These are phyloP conservation scores for Antitype chi DNA, from an alignment of 2,888 invertebrate species.

Conservation along the genomic window DNA sequence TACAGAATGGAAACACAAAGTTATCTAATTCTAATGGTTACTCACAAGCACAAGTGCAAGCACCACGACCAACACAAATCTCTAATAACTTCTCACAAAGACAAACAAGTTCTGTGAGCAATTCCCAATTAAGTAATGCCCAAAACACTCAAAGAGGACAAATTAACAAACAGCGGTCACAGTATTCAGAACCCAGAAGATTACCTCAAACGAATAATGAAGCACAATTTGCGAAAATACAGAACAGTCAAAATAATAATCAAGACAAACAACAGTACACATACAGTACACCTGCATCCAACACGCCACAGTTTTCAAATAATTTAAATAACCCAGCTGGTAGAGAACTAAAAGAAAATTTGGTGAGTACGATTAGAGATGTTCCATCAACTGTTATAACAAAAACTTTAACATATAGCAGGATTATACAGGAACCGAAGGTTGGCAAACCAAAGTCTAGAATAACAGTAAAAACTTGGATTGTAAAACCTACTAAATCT, in stretches of 20 bases:
- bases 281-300: slow-evolving; percentile 70
- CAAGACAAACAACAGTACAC: slow-evolving; percentile 75
- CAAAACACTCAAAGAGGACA: slow-evolving; percentile 71
- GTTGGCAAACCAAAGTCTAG: slow-evolving; percentile 82
- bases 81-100: slow-evolving; percentile 69
- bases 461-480: slow-evolving; percentile 87
- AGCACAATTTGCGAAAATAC: slow-evolving; percentile 73
- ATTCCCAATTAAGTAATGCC: slow-evolving; percentile 61
- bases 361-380: slow-evolving; percentile 82
- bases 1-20: slow-evolving; percentile 62
- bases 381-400: slow-evolving; percentile 81
- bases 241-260: slow-evolving; percentile 68
- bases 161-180: slow-evolving; percentile 70
- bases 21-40: slow-evolving; percentile 64
- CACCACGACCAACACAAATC: slow-evolving; percentile 69
- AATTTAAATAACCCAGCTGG: slow-evolving; percentile 72
- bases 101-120: slow-evolving; percentile 65
- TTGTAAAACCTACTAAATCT: slow-evolving; percentile 84
- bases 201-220: slow-evolving; percentile 70
- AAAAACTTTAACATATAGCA: slow-evolving; percentile 83
- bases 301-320: slow-evolving; percentile 69
- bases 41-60: slow-evolving; percentile 58
- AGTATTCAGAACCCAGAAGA: slow-evolving; percentile 73
- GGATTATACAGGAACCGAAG: slow-evolving; percentile 79
- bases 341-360: slow-evolving; percentile 81